Evolutionary conservation across 2,113 vertebrate species (phyloP).

Genomic region (Petromus typicus): DNA sequence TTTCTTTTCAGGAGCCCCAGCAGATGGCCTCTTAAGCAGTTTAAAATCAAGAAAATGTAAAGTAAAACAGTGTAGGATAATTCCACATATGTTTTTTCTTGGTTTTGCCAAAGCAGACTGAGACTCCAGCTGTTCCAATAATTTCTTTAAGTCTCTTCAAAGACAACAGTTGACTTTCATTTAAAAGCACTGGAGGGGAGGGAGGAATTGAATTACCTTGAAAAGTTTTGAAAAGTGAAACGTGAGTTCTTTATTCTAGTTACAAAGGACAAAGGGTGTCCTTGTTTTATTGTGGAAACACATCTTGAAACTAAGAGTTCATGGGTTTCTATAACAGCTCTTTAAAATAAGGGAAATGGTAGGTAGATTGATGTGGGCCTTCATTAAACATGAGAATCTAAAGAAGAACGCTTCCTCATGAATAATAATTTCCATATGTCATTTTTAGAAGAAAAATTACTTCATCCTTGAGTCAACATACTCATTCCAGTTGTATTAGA

Average conservation of each 20-base stretch:
- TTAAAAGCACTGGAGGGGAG: constrained; percentile 52
- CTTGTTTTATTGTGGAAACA: constrained; percentile 24
- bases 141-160: constrained; percentile 70
- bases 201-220: constrained; percentile 64
- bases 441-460: constrained; percentile 69
- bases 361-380: not conserved
- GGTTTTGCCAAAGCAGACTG: constrained; percentile 52
- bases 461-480: constrained; percentile 64
- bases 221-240: constrained; percentile 58
- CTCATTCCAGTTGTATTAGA: constrained; percentile 68
- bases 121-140: constrained; percentile 67
- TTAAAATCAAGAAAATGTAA: constrained; percentile 73
- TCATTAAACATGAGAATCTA: constrained; percentile 47
- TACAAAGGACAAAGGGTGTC: constrained; percentile 42
- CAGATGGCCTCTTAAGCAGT: constrained; percentile 49
- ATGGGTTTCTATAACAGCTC: constrained; percentile 1
- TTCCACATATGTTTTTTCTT: constrained; percentile 24
- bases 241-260: constrained; percentile 41
- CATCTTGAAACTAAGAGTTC: constrained; percentile 27
- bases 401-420: constrained; percentile 4
- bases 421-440: constrained; percentile 65
- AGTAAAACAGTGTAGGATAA: constrained; percentile 50
- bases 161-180: constrained; percentile 70
- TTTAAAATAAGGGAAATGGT: constrained; percentile 35
- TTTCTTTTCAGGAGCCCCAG: constrained; percentile 61